Conservation (phyloP, 1,140 invertebrate species). For the Euwallacea similis region DNA sequence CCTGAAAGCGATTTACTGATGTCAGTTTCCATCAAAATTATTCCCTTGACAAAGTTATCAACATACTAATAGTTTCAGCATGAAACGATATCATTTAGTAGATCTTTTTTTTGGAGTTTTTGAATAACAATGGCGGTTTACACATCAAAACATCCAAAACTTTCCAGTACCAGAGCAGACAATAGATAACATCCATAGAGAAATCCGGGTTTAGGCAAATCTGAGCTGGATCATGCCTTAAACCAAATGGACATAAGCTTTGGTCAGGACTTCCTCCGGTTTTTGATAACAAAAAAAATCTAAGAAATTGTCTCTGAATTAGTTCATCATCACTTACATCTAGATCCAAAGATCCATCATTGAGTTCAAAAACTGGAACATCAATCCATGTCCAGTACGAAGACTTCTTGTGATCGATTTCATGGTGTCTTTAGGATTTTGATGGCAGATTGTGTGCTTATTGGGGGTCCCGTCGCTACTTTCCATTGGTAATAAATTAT, state of each 20-base stretch:
- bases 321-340: slow-evolving; percentile 50
- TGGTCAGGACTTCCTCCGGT: slow-evolving; percentile 46
- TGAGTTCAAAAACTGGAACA: slow-evolving; percentile 49
- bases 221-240: slow-evolving; percentile 45
- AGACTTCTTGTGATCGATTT: slow-evolving; percentile 49
- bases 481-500: no score
- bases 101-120: slow-evolving; percentile 43
- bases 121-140: slow-evolving; percentile 50
- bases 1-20: no score
- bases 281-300: slow-evolving; percentile 45
- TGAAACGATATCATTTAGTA: background rate
- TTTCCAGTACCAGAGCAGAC: slow-evolving; percentile 48
- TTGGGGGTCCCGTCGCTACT: no score
- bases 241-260: slow-evolving; percentile 49
- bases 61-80: background rate
- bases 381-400: slow-evolving; percentile 49
- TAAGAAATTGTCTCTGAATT: slow-evolving; percentile 48
- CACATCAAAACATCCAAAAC: slow-evolving; percentile 50
- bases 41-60: background rate
- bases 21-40: no score
- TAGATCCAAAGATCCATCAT: slow-evolving; percentile 51
- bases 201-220: slow-evolving; percentile 46
- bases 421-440: slow-evolving; percentile 46
- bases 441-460: no score
- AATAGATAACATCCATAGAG: slow-evolving; percentile 47